A percentile compares a stretch with the other conserved stretches of the same genome.
phyloP scores from a whole-genome alignment of 2,888 invertebrate genomes.

The Cosmorhoe ocellata region DNA sequence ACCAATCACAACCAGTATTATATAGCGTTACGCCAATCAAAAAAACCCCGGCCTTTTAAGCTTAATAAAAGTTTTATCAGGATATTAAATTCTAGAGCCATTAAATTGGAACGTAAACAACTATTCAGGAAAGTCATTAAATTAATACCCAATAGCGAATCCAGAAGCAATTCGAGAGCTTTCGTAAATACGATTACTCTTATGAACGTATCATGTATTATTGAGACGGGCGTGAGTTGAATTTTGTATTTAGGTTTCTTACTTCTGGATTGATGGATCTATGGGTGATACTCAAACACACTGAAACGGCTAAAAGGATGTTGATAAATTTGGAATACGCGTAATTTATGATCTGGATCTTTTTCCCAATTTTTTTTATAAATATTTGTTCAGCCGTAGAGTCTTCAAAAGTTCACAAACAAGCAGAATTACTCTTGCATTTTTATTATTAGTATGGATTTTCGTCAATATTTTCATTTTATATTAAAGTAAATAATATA shows the following conservation, averaged over 20 bases:
- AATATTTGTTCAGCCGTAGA: no score
- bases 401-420: no score
- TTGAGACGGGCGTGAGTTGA: constrained; percentile 17
- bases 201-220: constrained; percentile 19
- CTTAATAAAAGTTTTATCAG: constrained; percentile 12
- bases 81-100: constrained; percentile 27
- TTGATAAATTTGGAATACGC: no score
- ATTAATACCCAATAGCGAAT: constrained; percentile 13
- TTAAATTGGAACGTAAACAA: constrained; percentile 31
- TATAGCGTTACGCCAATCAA: no score
- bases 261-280: no score
- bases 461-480: constrained; percentile 31
- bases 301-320: no score
- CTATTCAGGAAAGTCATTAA: constrained; percentile 28
- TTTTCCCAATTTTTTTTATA: no score
- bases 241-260: constrained; percentile 10
- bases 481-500: constrained; percentile 24
- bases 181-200: constrained; percentile 17
- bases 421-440: no score
- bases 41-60: background rate
- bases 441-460: no score
- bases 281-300: no score
- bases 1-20: no score
- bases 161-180: constrained; percentile 11
- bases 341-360: no score